Base-by-base conservation (phyloP, 2,888 invertebrate species). In the Ophion slaviceki region DNA sequence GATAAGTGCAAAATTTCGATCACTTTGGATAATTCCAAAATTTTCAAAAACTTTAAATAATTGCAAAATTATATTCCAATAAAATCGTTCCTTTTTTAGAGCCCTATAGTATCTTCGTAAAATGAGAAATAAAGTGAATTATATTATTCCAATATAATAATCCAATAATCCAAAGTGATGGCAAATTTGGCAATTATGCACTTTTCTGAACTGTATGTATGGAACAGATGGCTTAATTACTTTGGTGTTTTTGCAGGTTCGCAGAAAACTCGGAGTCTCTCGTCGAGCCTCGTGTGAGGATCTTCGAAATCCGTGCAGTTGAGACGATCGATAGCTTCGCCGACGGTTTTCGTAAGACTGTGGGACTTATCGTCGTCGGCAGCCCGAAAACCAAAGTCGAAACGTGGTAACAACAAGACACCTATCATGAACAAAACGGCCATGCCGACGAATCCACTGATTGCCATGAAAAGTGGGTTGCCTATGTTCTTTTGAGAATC, bases 381-480 rank as follows among this genome's bases (percentile, higher is more conserved):
- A 14, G 77, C 75, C 11, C 92, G 90, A 10, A 89, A 88, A 57
- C 85, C 83, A 20, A 90, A 89, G 7, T 89, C 88, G 74, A 95
- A 92, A 88, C 94, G 95, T 2, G 95, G 95, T 59, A 95, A 88
- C 81, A 95, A 93, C 6, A 95, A 88, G 68, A 95, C 94, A 0
- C 95, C 95, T 77, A 95, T 90, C 84, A 95, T 94, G 88, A 95
- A 95, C 92, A 95, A 93, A 24, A 95, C 92, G 0, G 95, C 95
- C 94, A 95, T 95, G 14, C 95, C 95, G 74, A 95, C 93, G 88
- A 95, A 95, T 24, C 95, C 95, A n/a, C 95, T 95, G 87, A 95
- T 94, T 6, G 95, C 95, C 94, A 95, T 94, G 87, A 95, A 95
- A 8, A 95, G 91, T 20, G 95, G 95, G 89, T 95, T 95, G 66